Evolutionary conservation across 2,888 invertebrate species (phyloP), one percentile per base, ranked within the genome.

Genomic region (Lepidonotus clava): DNA sequence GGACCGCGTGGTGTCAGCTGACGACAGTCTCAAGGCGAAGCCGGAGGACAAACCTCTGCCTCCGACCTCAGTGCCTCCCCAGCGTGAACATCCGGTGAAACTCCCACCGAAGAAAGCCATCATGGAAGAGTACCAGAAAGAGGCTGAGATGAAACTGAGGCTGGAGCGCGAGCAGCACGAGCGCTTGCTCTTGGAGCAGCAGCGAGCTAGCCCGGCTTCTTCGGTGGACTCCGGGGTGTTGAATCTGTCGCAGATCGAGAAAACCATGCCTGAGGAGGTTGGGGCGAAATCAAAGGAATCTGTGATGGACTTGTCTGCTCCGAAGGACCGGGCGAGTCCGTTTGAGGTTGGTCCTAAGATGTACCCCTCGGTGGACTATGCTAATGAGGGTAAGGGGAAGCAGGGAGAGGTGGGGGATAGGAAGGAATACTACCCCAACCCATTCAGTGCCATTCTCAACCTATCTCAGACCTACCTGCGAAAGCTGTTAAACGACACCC

Each of bases 401-500:
- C 21, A 8, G 34, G 8, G 6, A 6, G 34, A 34, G 28, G 34
- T 11, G 11, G 41, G 28, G 5, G 77, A 40, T 5, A 4, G 77
- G 18, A 38, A 24, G 24, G 77, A 77, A 24, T 77, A 40, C n/a
- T 77, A 77, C n/a, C 77, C 77, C 4, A 77, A 77, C n/a, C 77
- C 77, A 1, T 77, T 77, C 77, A 77, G 77, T 77, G 77, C 77
- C 46, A 77, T 77, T 41, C 77, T 77, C 5, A 77, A 77, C 24
- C 77, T 77, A 6, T 77, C 77, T 6, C 77, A 77, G 77, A 77
- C 77, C n/a, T 77, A 77, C 41, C 77, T 77, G 41, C 38, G 77
- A 4, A 77, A 77, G 28, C 46, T 77, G n/a, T 41, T 77, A 1
- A 77, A 77, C 28, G 77, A 77, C 6, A 77, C 77, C 5, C 71